These are phyloP conservation scores for Drosophila aldrichi DNA, from an alignment of 2,888 invertebrate genomes.

Conservation along the genomic window DNA sequence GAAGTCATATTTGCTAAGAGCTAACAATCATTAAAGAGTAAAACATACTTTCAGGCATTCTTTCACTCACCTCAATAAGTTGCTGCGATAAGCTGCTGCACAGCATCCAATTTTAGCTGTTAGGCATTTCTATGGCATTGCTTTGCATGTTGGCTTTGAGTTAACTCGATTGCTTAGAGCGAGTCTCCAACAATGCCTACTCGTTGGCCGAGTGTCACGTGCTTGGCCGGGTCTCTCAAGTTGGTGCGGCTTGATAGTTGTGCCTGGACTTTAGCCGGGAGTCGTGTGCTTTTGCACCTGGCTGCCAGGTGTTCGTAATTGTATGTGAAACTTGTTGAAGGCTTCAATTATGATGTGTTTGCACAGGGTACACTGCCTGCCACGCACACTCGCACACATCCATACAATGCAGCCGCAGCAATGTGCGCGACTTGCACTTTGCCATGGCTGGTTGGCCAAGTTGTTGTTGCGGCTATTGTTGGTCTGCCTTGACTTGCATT, in stretches of 20 bases:
- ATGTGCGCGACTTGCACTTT: constrained; percentile 61
- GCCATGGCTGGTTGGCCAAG: constrained; percentile 42
- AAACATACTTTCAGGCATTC: no score
- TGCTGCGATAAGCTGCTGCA: neutral
- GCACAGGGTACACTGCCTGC: constrained; percentile 29
- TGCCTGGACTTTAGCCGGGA: neutral
- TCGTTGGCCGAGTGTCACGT: constrained; percentile 27
- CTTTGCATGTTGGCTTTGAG: neutral
- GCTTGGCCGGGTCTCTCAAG: neutral
- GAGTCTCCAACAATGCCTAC: constrained; percentile 1
- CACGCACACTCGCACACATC: constrained; percentile 17
- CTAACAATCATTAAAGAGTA: no score
- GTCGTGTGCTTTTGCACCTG: constrained; percentile 38
- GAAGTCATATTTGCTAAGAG: no score
- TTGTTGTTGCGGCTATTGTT: constrained; percentile 27
- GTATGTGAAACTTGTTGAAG: constrained; percentile 80
- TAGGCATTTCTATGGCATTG: neutral
- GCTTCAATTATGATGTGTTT: constrained; percentile 79
- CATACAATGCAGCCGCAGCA: constrained; percentile 50
- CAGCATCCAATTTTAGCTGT: no score
- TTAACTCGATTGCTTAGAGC: constrained; percentile 18
- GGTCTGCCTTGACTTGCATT: constrained; percentile 46
- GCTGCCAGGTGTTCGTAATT: constrained; percentile 60
- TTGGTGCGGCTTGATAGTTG: neutral
- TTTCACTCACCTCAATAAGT: neutral